Conservation (phyloP, 2,113 vertebrate species). For the Antigone vipio region DNA sequence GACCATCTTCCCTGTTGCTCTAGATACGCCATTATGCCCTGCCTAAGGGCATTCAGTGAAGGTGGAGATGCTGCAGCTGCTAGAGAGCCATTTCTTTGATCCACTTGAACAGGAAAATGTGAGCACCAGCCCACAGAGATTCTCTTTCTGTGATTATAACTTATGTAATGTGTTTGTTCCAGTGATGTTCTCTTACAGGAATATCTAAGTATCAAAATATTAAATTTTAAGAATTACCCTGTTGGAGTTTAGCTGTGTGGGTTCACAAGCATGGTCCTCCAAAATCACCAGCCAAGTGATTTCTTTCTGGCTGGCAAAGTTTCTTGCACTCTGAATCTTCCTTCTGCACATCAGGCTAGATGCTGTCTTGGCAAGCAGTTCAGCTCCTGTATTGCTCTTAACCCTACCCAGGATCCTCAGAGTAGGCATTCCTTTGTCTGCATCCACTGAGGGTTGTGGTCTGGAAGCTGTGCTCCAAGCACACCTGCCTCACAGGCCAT, state of each 20-base stretch:
- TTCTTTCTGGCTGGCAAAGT: background rate
- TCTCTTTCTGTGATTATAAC: background rate
- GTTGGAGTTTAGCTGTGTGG: background rate
- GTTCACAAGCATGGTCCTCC: background rate
- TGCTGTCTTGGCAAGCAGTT: background rate
- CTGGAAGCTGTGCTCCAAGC: background rate
- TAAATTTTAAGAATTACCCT: background rate
- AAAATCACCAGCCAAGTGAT: background rate
- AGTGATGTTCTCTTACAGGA: background rate
- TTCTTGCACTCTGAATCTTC: background rate
- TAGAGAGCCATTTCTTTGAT: background rate
- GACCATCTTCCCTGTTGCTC: accelerated
- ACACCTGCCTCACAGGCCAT: background rate
- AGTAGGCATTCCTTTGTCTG: background rate
- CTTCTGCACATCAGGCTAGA: background rate
- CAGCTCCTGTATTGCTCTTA: background rate
- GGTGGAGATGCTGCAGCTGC: background rate
- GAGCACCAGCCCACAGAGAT: background rate
- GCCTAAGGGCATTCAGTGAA: background rate
- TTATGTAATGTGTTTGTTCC: background rate
- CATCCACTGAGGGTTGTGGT: background rate
- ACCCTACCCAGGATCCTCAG: background rate
- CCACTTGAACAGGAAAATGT: background rate
- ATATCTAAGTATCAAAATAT: background rate
- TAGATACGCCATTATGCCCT: background rate